Evolutionary conservation across 2,888 invertebrate genomes (phyloP), one percentile per base, ranked within the genome.

Genomic region (Caenorhabditis imperialis): DNA sequence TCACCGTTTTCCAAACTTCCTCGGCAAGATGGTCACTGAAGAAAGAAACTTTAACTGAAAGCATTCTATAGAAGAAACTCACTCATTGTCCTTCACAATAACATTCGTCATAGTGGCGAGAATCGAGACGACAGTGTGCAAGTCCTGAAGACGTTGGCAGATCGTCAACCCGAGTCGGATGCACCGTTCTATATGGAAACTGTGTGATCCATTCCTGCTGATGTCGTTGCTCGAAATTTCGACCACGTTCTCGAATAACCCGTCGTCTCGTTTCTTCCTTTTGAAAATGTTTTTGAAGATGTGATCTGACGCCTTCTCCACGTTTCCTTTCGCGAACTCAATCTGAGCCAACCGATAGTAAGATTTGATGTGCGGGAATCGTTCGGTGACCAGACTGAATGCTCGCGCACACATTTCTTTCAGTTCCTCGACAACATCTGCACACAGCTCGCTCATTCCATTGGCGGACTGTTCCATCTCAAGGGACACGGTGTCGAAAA

Each of bases 311-410:
- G 78, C 74, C n/a, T 16, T n/a, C 2, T 71, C 72, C 14, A 51
- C 27, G 37, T 60, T 65, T 6, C 55, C 70, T 14, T 69, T 45
- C n/a, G 47, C 69, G 8, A 78, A 4, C 25, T 62, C 53, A 23
- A 76, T 65, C 54, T 82, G 74, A 5, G 82, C 79, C 58, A 82
- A 37, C 20, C 82, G 79, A 58, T 78, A 78, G 45, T 69, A 67
- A 1, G 81, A 75, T 58, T 82, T 82, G 25, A 74, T 58, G 50
- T 82, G 82, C 2, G 82, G 81, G 65, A 82, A 82, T 8, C 79
- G 55, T 2, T 82, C 82, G 10, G 35, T 53, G 16, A 77, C 53
- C 1, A 78, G 47, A 37, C 60, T 35, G 60, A 82, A 82, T 18
- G 71, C 82, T n/a, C 65, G 58, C 14, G 48, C 54, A 53, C 79